These are phyloP conservation scores for Sialia sialis DNA, from an alignment of 2,113 vertebrate species.

Conservation along the genomic window DNA sequence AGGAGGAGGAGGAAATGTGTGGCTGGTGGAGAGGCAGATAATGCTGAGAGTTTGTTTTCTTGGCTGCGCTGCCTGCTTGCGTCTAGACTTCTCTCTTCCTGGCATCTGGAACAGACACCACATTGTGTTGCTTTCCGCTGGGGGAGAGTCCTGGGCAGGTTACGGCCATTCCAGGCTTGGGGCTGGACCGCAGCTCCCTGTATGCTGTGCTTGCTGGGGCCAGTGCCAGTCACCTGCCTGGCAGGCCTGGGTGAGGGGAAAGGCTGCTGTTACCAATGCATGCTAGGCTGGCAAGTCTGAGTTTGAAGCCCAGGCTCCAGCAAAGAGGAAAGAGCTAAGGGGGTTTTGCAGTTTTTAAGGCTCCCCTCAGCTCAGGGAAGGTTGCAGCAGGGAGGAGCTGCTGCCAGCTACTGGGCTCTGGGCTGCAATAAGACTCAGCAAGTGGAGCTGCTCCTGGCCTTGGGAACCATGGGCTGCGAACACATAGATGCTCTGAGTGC, in stretches of 20 bases:
- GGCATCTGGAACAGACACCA: slow-evolving; percentile 41
- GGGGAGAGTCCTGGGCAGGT: slow-evolving; percentile 30
- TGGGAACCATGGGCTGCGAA: background rate
- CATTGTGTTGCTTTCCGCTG: slow-evolving; percentile 29
- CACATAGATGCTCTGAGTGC: background rate
- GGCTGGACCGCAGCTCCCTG: background rate
- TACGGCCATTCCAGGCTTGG: background rate
- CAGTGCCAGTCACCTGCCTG: background rate
- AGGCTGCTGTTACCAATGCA: background rate
- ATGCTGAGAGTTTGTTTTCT: slow-evolving; percentile 44
- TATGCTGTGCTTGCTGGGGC: background rate
- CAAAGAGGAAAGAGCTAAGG: background rate
- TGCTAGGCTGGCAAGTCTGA: background rate
- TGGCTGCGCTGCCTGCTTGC: slow-evolving; percentile 8
- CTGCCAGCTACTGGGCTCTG: background rate
- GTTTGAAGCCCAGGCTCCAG: background rate
- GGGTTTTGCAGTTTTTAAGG: background rate
- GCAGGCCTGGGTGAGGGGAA: background rate
- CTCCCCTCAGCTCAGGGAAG: background rate
- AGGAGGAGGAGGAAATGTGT: slow-evolving; percentile 11
- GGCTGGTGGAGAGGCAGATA: slow-evolving; percentile 43
- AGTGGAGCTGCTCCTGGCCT: background rate
- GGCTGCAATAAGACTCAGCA: background rate
- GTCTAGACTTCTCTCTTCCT: slow-evolving; percentile 53
- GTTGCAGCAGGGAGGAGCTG: background rate